Conservation (phyloP, 37 sponge, comb jelly and placozoan species). For the Spongilla lacustris region DNA sequence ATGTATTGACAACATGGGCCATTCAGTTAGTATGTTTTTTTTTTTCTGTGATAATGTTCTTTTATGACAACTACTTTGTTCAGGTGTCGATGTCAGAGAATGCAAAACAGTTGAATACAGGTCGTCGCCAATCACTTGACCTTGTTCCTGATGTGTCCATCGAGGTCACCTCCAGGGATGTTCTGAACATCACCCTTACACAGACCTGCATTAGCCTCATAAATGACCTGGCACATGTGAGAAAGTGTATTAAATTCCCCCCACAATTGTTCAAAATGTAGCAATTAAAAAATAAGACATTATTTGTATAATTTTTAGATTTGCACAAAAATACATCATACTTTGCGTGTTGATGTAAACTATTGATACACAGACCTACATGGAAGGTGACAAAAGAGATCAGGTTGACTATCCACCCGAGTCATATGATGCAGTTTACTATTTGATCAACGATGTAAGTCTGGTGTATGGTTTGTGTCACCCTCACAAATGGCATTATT, state of each 20-base stretch:
- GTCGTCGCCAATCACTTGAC: background rate
- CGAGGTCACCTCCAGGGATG: conserved; percentile 15
- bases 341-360: too few species aligned
- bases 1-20: too few species aligned
- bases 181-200: conserved; percentile 70
- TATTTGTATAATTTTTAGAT: too few species aligned
- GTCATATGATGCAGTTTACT: background rate
- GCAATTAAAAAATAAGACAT: too few species aligned
- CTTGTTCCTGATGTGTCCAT: conserved; percentile 37
- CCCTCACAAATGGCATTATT: background rate
- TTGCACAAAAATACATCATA: too few species aligned
- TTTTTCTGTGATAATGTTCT: background rate
- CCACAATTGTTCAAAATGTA: too few species aligned
- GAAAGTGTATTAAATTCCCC: background rate
- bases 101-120: background rate
- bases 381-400: background rate
- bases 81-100: background rate
- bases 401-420: background rate
- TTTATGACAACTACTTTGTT: background rate
- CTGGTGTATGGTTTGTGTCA: too few species aligned
- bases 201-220: conserved; percentile 48
- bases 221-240: conserved; percentile 29
- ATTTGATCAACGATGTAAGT: background rate
- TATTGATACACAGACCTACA: too few species aligned
- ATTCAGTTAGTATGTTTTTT: too few species aligned